phyloP scores from a whole-genome alignment of 2,797 vertebrate genomes.

The Cyprinella venusta region DNA sequence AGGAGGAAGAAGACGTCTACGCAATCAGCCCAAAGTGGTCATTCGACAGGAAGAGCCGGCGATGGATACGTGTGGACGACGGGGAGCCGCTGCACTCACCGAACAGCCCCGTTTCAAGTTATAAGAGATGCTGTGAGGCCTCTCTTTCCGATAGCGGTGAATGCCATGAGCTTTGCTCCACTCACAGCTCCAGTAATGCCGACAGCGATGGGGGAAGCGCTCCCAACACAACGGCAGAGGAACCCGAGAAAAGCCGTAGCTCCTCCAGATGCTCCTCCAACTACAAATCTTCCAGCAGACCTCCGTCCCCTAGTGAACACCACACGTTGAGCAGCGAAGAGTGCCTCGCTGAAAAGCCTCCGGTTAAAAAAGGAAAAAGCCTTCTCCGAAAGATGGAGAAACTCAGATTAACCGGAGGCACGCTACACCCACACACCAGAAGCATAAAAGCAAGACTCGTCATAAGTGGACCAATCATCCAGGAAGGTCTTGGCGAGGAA shows the following conservation, averaged over 20 bases:
- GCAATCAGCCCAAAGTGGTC: slow-evolving; percentile 87
- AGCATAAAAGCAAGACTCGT: slow-evolving; percentile 54
- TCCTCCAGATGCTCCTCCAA: slow-evolving; percentile 78
- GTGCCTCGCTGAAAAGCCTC: slow-evolving; percentile 70
- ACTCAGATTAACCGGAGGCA: slow-evolving; percentile 73
- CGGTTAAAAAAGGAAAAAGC: slow-evolving; percentile 75
- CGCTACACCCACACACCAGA: slow-evolving; percentile 61
- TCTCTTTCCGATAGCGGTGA: slow-evolving; percentile 66
- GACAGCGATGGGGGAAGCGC: slow-evolving; percentile 76
- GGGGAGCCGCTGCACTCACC: slow-evolving; percentile 57
- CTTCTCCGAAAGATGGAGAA: slow-evolving; percentile 88
- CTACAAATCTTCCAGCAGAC: slow-evolving; percentile 74
- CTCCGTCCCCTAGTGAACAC: slow-evolving; percentile 70
- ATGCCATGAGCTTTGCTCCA: slow-evolving; percentile 77
- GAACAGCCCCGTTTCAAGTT: slow-evolving; percentile 54
- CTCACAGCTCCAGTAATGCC: slow-evolving; percentile 81
- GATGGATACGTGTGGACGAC: slow-evolving; percentile 78
- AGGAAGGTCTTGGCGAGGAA: slow-evolving; percentile 75
- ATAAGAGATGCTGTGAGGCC: slow-evolving; percentile 56
- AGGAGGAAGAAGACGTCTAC: slow-evolving; percentile 82
- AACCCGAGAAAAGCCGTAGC: slow-evolving; percentile 73
- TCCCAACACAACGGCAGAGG: slow-evolving; percentile 46
- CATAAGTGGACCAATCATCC: slow-evolving; percentile 77
- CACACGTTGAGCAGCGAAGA: slow-evolving; percentile 70
- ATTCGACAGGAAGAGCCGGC: slow-evolving; percentile 75